phyloP scores from a whole-genome alignment of 2,888 invertebrate species.

The Rotaria sp. region DNA sequence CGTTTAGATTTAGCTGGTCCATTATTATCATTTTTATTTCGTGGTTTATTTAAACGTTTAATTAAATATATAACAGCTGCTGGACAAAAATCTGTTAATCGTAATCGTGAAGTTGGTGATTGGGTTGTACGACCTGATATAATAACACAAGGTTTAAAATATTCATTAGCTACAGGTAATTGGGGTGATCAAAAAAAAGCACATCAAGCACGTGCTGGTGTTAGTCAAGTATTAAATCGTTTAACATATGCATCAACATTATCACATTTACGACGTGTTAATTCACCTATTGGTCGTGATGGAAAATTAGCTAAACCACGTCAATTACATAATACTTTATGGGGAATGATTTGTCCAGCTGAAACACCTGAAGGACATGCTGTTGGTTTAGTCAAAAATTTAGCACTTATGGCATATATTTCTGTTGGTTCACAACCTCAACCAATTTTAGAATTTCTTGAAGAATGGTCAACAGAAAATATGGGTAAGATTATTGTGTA shows the following conservation, averaged over 20 bases:
- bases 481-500: conserved; percentile 55
- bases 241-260: conserved; percentile 95
- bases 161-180: conserved; percentile 96
- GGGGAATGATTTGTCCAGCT: conserved; percentile 99
- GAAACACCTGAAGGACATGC: conserved; percentile 82
- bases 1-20: conserved; percentile 94
- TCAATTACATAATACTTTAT: conserved; percentile 94
- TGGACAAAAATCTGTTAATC: conserved; percentile 87
- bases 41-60: conserved; percentile 79
- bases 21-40: conserved; percentile 85
- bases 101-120: conserved; percentile 94
- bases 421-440: conserved; percentile 98
- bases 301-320: conserved; percentile 97
- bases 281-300: conserved; percentile 96
- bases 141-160: conserved; percentile 91
- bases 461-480: conserved; percentile 99
- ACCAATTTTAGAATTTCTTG: conserved; percentile 98
- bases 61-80: conserved; percentile 74
- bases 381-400: conserved; percentile 87
- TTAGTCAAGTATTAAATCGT: conserved; percentile 85
- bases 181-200: conserved; percentile 99
- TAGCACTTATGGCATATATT: conserved; percentile 98
- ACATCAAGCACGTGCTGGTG: conserved; percentile 91
- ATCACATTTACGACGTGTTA: conserved; percentile 91
- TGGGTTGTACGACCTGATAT: conserved; percentile 93